Evolutionary conservation across 1,140 invertebrate species (phyloP).

Genomic region (Olivierus martensii): DNA sequence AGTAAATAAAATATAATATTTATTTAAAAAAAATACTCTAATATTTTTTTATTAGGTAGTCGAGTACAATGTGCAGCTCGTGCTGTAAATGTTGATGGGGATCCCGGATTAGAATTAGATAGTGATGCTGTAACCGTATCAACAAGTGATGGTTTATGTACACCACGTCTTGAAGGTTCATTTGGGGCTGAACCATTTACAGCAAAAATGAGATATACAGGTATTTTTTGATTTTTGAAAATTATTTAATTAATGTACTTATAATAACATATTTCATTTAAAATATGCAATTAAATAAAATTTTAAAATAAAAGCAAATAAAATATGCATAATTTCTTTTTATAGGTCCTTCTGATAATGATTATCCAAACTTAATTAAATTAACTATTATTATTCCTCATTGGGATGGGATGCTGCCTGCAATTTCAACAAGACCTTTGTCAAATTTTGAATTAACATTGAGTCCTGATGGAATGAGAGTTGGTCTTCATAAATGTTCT

Average conservation of each 20-base stretch:
- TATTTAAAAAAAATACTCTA: too few species aligned
- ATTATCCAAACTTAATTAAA: slow-evolving; percentile 27
- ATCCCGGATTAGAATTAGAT: slow-evolving; percentile 29
- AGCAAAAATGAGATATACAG: slow-evolving; percentile 31
- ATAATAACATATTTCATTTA: background rate
- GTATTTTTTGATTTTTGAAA: slow-evolving; percentile 20
- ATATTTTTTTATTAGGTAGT: slow-evolving; percentile 28
- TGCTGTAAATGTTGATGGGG: slow-evolving; percentile 29
- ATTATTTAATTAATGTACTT: background rate
- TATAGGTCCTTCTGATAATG: slow-evolving; percentile 25
- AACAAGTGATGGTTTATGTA: slow-evolving; percentile 26
- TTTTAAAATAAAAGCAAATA: too few species aligned
- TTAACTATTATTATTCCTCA: slow-evolving; percentile 31
- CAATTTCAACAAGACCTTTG: slow-evolving; percentile 28
- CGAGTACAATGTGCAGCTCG: slow-evolving; percentile 30
- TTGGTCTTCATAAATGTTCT: slow-evolving; percentile 30
- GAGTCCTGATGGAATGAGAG: slow-evolving; percentile 25
- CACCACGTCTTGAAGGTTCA: slow-evolving; percentile 21
- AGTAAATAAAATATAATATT: too few species aligned
- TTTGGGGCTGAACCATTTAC: slow-evolving; percentile 32
- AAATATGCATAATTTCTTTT: background rate
- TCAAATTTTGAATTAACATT: slow-evolving; percentile 32
- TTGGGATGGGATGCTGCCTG: slow-evolving; percentile 32
- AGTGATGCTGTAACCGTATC: slow-evolving; percentile 26
- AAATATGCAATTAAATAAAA: background rate